Evolutionary conservation across 2,113 vertebrate genomes (phyloP).

Genomic region (Passer domesticus): DNA sequence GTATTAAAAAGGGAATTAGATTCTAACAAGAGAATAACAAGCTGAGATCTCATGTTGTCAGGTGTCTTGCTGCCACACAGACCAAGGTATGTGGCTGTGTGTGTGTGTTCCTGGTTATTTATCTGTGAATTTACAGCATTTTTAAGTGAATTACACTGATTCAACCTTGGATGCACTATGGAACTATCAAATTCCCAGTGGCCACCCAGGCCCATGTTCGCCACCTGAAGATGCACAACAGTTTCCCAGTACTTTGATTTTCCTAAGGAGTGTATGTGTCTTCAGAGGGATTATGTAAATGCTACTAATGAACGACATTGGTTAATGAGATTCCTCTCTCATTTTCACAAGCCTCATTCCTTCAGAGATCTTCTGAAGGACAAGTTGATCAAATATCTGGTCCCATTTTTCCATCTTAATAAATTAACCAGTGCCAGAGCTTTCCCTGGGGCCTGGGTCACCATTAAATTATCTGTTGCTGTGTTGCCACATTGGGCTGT

Average conservation of each 20-base stretch:
- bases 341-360: neutral
- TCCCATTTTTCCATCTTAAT: neutral
- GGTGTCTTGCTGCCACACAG: neutral
- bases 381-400: neutral
- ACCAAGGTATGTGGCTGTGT: neutral
- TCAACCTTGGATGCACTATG: neutral
- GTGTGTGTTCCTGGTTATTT: neutral
- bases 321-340: neutral
- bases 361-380: neutral
- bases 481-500: neutral
- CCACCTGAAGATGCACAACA: neutral
- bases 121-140: neutral
- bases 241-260: neutral
- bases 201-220: neutral
- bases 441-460: neutral
- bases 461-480: neutral
- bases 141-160: neutral
- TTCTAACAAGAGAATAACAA: neutral
- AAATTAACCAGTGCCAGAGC: neutral
- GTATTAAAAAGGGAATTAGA: neutral
- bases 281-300: neutral
- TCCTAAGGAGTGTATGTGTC: neutral
- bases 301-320: neutral
- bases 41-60: neutral
- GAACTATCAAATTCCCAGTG: neutral